These are phyloP conservation scores for Arge pagana DNA, from an alignment of 2,888 invertebrate species.

Conservation along the genomic window DNA sequence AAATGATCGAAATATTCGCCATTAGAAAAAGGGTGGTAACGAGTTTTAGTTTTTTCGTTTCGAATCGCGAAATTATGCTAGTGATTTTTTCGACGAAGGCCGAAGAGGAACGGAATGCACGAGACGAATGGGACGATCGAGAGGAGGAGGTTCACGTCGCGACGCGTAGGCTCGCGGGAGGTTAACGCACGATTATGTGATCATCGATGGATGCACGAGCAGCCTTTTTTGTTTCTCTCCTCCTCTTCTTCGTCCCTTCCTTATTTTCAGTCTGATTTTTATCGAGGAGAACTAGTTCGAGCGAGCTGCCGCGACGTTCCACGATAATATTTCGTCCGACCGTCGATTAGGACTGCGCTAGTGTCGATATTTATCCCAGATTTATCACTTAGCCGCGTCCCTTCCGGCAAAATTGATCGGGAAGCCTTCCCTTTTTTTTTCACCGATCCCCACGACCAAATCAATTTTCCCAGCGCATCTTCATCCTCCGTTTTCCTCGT, in stretches of 20 bases:
- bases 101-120: background rate
- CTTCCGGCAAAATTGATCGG: too few relatives aligned
- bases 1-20: slow-evolving; percentile 4
- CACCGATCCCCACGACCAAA: too few relatives aligned
- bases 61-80: too few relatives aligned
- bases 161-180: slow-evolving; percentile 36
- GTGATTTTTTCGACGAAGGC: too few relatives aligned
- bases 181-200: slow-evolving; percentile 55
- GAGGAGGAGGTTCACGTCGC: slow-evolving; percentile 31
- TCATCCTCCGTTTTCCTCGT: too few relatives aligned
- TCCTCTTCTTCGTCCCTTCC: slow-evolving; percentile 32
- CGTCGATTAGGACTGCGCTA: slow-evolving; percentile 47
- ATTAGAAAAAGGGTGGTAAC: slow-evolving; percentile 12
- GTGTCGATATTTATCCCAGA: too few relatives aligned
- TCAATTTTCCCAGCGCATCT: too few relatives aligned
- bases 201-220: slow-evolving; percentile 49
- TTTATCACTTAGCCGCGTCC: too few relatives aligned
- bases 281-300: slow-evolving; percentile 48
- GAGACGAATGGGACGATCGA: slow-evolving; percentile 26
- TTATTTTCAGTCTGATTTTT: slow-evolving; percentile 26
- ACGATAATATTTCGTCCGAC: slow-evolving; percentile 36
- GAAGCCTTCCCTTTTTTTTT: too few relatives aligned
- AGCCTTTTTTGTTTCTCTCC: slow-evolving; percentile 34
- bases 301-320: slow-evolving; percentile 26
- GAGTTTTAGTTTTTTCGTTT: too few relatives aligned